Conservation (phyloP, 2,797 vertebrate genomes). For the Denticeps clupeoides region DNA sequence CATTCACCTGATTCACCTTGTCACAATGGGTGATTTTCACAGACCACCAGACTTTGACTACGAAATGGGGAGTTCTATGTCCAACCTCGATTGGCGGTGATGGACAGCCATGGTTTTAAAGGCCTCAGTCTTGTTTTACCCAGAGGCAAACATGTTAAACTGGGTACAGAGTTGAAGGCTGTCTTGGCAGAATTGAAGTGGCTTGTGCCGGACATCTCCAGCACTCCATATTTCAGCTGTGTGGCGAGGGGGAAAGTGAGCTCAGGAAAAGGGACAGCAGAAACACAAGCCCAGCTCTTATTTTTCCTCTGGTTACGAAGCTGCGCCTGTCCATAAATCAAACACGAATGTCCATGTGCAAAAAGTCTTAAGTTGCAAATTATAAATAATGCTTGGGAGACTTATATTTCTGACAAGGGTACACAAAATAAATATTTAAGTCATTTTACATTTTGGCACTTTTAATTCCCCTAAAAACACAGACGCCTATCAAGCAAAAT, state of each 20-base stretch:
- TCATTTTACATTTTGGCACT: slow-evolving; percentile 65
- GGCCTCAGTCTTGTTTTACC: slow-evolving; percentile 5
- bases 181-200: slow-evolving; percentile 21
- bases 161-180: slow-evolving; percentile 6
- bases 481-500: slow-evolving; percentile 53
- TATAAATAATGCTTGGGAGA: slow-evolving; percentile 60
- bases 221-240: slow-evolving; percentile 42
- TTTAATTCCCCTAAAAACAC: slow-evolving; percentile 63
- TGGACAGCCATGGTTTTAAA: slow-evolving; percentile 19
- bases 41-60: slow-evolving; percentile 1
- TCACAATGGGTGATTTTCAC: slow-evolving; percentile 2
- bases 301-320: slow-evolving; percentile 47
- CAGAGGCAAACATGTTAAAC: slow-evolving; percentile 17
- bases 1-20: too few relatives aligned
- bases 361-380: slow-evolving; percentile 47
- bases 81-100: not conserved
- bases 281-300: slow-evolving; percentile 44
- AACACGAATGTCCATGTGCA: slow-evolving; percentile 39
- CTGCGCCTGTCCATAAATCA: slow-evolving; percentile 50
- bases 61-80: slow-evolving; percentile 1
- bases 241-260: slow-evolving; percentile 24
- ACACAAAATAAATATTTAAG: slow-evolving; percentile 61
- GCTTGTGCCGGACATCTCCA: slow-evolving; percentile 32
- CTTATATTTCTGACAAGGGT: slow-evolving; percentile 55
- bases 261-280: slow-evolving; percentile 34